These are phyloP conservation scores for Amblyjoppa proteus DNA, from an alignment of 2,888 invertebrate species.

Conservation along the genomic window DNA sequence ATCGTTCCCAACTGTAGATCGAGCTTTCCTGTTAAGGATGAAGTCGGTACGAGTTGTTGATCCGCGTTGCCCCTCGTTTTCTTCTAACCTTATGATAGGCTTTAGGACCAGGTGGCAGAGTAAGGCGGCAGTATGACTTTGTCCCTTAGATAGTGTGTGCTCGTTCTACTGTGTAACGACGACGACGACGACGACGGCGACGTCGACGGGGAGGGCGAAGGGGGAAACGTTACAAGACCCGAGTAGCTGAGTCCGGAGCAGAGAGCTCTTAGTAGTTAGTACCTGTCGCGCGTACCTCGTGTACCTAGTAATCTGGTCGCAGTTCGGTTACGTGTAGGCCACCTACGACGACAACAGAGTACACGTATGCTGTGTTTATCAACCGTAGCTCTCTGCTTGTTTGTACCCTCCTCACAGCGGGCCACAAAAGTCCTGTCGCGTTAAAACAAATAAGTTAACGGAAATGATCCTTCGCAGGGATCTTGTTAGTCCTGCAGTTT, in stretches of 20 bases:
- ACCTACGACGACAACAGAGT: slow-evolving; percentile 44
- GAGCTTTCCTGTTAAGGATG: background rate
- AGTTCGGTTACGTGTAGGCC: slow-evolving; percentile 40
- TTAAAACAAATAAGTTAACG: background rate
- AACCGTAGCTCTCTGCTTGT: background rate
- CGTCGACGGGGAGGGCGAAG: slow-evolving; percentile 1
- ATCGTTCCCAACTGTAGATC: background rate
- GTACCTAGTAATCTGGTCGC: slow-evolving; percentile 44
- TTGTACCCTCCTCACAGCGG: background rate
- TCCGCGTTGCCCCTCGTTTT: background rate
- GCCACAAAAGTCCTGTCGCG: background rate
- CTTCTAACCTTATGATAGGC: background rate
- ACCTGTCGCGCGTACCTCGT: slow-evolving; percentile 53
- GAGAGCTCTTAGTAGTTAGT: slow-evolving; percentile 61
- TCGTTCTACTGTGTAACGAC: slow-evolving; percentile 75
- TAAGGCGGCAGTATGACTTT: slow-evolving; percentile 14
- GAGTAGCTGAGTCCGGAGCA: slow-evolving; percentile 43
- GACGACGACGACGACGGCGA: slow-evolving; percentile 63
- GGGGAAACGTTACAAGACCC: slow-evolving; percentile 36
- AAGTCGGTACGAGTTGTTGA: background rate
- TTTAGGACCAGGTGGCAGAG: background rate
- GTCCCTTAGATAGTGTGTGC: slow-evolving; percentile 70
- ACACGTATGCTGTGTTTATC: slow-evolving; percentile 2
- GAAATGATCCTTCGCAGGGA: background rate
- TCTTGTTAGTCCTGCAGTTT: background rate